phyloP scores from a whole-genome alignment of 1,140 invertebrate species.

The Trichoplusia ni region DNA sequence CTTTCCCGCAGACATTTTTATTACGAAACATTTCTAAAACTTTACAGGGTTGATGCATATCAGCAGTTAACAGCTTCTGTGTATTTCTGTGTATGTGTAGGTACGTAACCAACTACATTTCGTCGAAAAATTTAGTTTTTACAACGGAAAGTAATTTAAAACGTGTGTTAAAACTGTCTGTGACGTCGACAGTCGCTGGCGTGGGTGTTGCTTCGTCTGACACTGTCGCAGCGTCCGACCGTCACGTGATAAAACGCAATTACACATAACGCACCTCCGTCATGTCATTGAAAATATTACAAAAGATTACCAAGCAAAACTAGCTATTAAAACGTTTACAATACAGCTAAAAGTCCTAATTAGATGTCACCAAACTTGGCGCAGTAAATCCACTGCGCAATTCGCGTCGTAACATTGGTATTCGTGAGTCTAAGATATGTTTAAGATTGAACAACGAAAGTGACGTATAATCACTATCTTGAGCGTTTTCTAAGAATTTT shows the following conservation, averaged over 20 bases:
- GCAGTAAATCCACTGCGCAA: conserved; percentile 33
- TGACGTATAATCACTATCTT: conserved; percentile 26
- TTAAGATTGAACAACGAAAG: conserved; percentile 24
- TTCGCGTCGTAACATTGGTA: conserved; percentile 33
- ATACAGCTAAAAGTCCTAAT: conserved; percentile 6
- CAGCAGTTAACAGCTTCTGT: too few relatives aligned
- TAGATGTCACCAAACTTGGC: not conserved
- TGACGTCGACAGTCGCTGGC: conserved; percentile 35
- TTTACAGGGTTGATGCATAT: too few relatives aligned
- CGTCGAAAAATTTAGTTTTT: not conserved
- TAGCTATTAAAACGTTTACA: not conserved
- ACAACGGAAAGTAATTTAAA: conserved; percentile 14
- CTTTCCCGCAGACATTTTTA: too few relatives aligned
- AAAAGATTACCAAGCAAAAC: not conserved
- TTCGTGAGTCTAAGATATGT: conserved; percentile 12
- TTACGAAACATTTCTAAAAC: too few relatives aligned
- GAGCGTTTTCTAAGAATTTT: conserved; percentile 7
- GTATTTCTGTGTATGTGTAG: too few relatives aligned
- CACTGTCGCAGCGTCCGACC: conserved; percentile 38
- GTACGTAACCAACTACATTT: too few relatives aligned
- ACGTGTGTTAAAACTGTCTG: conserved; percentile 23
- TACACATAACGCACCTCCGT: conserved; percentile 41
- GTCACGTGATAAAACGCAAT: conserved; percentile 45
- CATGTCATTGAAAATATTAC: conserved; percentile 39
- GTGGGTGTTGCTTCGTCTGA: conserved; percentile 33